These are phyloP conservation scores for Onchidella celtica DNA, from an alignment of 2,888 invertebrate species.

Conservation along the genomic window DNA sequence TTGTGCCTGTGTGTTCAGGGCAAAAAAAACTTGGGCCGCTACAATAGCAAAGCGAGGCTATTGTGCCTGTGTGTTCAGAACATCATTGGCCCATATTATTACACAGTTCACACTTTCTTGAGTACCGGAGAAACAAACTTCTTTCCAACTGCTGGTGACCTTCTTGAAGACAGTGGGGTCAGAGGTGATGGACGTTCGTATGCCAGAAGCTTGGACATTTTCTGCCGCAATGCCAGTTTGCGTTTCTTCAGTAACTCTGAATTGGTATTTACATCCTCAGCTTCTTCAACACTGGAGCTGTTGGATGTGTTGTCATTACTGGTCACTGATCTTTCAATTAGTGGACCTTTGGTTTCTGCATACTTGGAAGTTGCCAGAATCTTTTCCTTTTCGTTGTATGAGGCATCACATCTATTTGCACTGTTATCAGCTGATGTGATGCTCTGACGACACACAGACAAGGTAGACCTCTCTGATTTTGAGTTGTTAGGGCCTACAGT, in stretches of 20 bases:
- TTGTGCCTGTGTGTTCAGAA: too few relatives aligned
- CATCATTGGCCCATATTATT: too few relatives aligned
- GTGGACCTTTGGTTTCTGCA: not conserved
- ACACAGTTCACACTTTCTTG: slow-evolving; percentile 21
- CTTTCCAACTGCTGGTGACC: slow-evolving; percentile 56
- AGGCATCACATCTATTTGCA: not conserved
- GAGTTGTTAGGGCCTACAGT: not conserved
- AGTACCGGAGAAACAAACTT: slow-evolving; percentile 64
- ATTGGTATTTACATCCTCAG: not conserved
- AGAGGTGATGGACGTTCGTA: slow-evolving; percentile 63
- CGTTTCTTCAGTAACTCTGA: slow-evolving; percentile 46
- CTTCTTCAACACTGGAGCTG: not conserved
- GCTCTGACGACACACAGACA: not conserved
- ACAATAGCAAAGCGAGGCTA: too few relatives aligned
- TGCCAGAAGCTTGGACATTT: slow-evolving; percentile 59
- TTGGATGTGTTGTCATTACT: not conserved
- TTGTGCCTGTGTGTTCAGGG: too few relatives aligned
- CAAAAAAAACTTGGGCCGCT: too few relatives aligned
- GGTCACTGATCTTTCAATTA: not conserved
- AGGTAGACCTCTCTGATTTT: not conserved
- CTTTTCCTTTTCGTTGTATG: not conserved
- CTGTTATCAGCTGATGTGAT: too few relatives aligned
- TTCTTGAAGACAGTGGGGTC: slow-evolving; percentile 56
- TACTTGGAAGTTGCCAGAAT: not conserved
- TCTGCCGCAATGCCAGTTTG: slow-evolving; percentile 53